A percentile compares a stretch with the other conserved stretches of the same genome.
These are phyloP conservation scores for Scalopus aquaticus DNA, from an alignment of 2,113 vertebrate genomes.

Conservation along the genomic window DNA sequence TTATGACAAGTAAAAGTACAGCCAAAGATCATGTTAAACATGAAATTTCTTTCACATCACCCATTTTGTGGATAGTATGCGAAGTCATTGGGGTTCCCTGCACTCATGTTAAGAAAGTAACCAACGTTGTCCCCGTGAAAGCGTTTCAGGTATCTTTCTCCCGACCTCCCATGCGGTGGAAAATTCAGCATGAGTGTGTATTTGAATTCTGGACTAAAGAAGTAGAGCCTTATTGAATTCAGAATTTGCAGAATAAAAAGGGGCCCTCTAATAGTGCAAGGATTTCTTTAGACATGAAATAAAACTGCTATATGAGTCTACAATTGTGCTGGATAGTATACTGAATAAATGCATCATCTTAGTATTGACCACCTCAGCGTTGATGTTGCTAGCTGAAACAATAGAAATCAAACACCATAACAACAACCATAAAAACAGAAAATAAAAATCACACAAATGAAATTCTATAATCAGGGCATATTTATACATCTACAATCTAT, in stretches of 20 bases:
- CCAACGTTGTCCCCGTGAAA: conserved; percentile 54
- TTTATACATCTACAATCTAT: not conserved
- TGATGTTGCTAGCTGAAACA: not conserved
- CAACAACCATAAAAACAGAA: not conserved
- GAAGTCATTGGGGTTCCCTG: conserved; percentile 72
- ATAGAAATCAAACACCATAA: not conserved
- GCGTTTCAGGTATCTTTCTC: conserved; percentile 57
- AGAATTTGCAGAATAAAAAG: conserved; percentile 35
- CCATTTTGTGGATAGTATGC: conserved; percentile 71
- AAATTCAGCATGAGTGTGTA: conserved; percentile 23
- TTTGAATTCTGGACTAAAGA: conserved; percentile 54
- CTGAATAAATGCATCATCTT: not conserved
- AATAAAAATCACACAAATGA: not conserved
- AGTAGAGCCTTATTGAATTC: conserved; percentile 44
- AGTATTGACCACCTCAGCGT: not conserved
- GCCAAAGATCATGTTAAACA: conserved; percentile 82
- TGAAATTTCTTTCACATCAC: conserved; percentile 79
- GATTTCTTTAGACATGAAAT: not conserved
- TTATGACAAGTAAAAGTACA: conserved; percentile 84
- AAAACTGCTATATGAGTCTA: not conserved
- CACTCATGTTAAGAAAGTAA: conserved; percentile 58
- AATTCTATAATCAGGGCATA: not conserved
- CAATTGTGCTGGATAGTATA: not conserved
- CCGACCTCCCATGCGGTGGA: not conserved
- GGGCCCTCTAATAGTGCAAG: not conserved